These are phyloP conservation scores for Epsilonema sp. DNA, from an alignment of 2,888 invertebrate species.

Conservation along the genomic window DNA sequence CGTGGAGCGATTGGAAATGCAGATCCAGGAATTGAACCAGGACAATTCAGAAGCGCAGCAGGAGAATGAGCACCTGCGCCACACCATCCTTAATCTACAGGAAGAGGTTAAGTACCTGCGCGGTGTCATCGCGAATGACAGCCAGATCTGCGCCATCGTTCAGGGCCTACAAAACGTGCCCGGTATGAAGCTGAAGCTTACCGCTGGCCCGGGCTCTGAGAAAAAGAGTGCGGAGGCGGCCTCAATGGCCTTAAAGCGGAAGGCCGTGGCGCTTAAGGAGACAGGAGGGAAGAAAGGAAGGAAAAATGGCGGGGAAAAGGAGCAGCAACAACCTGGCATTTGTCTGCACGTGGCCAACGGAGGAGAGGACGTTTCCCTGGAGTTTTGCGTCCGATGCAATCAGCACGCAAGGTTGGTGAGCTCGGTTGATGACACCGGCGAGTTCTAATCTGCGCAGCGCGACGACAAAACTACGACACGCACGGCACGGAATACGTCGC, in stretches of 20 bases:
- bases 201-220: no score
- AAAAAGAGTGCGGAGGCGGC: background rate
- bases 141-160: no score
- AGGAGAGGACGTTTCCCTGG: background rate
- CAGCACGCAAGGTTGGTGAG: background rate
- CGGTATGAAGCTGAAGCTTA: no score
- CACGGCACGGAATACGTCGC: no score
- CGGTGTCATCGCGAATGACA: background rate
- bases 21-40: background rate
- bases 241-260: background rate
- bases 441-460: no score
- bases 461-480: no score
- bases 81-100: background rate
- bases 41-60: background rate
- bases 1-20: conserved; percentile 3
- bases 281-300: no score
- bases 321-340: background rate
- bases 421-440: no score
- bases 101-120: background rate
- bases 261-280: no score
- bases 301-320: background rate
- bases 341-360: background rate
- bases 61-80: background rate
- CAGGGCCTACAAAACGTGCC: no score
- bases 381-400: background rate